These are phyloP conservation scores for Antheraea pernyi DNA, from an alignment of 1,140 invertebrate genomes.

Conservation along the genomic window DNA sequence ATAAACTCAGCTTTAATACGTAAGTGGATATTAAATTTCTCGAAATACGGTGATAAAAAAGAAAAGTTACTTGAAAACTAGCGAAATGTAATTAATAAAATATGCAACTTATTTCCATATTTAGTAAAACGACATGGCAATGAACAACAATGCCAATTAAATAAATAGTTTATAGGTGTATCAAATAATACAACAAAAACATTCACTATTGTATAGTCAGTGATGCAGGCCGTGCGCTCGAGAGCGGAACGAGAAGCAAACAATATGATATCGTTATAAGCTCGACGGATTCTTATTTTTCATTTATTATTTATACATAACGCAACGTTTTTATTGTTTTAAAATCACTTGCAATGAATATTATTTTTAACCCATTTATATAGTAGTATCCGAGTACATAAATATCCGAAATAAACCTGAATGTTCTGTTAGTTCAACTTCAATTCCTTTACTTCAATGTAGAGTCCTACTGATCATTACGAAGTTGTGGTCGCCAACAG, in stretches of 20 bases:
- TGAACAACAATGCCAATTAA: constrained; percentile 6
- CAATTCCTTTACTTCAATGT: no score
- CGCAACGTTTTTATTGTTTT: not conserved
- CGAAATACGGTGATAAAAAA: no score
- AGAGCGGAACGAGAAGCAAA: constrained; percentile 55
- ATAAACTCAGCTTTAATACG: no score
- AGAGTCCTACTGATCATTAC: no score
- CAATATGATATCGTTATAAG: constrained; percentile 42
- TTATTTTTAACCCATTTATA: no score
- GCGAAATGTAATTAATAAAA: not conserved
- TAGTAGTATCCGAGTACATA: no score
- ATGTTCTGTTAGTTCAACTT: no score
- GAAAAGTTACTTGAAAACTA: not conserved
- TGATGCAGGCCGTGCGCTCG: constrained; percentile 30
- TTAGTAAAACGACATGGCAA: not conserved
- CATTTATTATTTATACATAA: constrained; percentile 6
- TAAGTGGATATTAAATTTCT: no score
- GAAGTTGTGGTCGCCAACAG: no score
- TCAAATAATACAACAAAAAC: constrained; percentile 31
- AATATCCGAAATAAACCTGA: no score
- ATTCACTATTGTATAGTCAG: constrained; percentile 25
- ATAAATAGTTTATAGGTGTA: constrained; percentile 9
- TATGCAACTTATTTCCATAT: not conserved
- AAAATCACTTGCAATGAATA: not conserved
- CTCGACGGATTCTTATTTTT: constrained; percentile 5